phyloP scores from a whole-genome alignment of 2,113 vertebrate species.

The Etheostoma spectabile region DNA sequence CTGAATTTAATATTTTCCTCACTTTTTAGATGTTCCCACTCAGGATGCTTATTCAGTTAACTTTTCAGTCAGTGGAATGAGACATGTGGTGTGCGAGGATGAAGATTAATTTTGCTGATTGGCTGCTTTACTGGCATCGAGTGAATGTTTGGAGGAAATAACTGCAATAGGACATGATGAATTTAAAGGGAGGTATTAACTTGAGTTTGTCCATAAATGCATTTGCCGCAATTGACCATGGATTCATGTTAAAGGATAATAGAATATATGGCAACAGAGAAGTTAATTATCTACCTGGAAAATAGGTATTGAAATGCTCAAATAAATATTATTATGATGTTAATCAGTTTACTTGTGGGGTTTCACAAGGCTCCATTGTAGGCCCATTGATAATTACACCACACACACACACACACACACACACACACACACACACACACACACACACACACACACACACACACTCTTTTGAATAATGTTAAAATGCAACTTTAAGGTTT shows the following conservation, averaged over 20 bases:
- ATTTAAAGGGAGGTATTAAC: neutral
- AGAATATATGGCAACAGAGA: neutral
- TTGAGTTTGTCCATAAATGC: neutral
- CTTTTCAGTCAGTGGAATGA: slow-evolving; percentile 5
- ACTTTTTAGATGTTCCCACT: neutral
- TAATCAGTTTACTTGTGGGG: too few species aligned
- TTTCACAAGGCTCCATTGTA: too few species aligned
- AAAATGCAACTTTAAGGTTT: too few species aligned
- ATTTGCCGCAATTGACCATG: neutral
- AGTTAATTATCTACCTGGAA: neutral
- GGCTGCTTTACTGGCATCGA: neutral
- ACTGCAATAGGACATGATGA: neutral
- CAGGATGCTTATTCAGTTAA: neutral
- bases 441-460: too few species aligned
- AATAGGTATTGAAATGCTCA: neutral
- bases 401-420: too few species aligned
- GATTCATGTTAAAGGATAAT: neutral
- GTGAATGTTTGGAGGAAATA: neutral
- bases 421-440: too few species aligned
- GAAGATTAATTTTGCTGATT: neutral
- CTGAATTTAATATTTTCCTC: neutral
- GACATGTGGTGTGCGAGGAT: neutral
- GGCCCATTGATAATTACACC: too few species aligned
- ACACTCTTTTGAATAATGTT: too few species aligned
- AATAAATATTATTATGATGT: neutral